A percentile compares a stretch with the other conserved stretches of the same genome.
Conservation (phyloP, 30 jellyfish, hydroid and myxozoan genomes). For the Hydra vulgaris region DNA sequence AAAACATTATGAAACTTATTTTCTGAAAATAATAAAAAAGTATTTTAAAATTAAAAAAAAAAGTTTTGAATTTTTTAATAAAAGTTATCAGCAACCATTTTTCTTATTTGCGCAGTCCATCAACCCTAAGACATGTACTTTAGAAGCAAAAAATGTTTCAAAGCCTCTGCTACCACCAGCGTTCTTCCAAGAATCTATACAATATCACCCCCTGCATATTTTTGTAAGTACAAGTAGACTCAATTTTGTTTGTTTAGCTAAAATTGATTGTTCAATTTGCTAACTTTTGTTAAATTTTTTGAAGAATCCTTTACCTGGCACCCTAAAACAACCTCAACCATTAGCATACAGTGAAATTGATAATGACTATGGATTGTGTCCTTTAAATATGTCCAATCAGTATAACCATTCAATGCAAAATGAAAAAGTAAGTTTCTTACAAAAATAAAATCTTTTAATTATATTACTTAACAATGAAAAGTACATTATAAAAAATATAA, state of each 20-base stretch:
- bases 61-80: too few relatives aligned
- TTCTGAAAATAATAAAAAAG: too few relatives aligned
- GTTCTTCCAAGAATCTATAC: slow-evolving; percentile 23
- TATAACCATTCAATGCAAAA: slow-evolving; percentile 26
- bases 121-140: neutral
- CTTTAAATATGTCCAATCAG: slow-evolving; percentile 33
- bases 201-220: slow-evolving; percentile 55
- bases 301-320: slow-evolving; percentile 76
- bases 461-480: too few relatives aligned
- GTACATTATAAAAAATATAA: too few relatives aligned
- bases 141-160: neutral
- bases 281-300: neutral
- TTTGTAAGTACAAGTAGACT: slow-evolving; percentile 33
- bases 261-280: too few relatives aligned
- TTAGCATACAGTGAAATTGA: slow-evolving; percentile 52
- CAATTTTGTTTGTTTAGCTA: neutral
- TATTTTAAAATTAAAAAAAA: too few relatives aligned
- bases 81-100: too few relatives aligned
- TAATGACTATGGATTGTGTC: slow-evolving; percentile 43
- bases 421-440: slow-evolving; percentile 31
- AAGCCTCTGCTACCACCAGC: slow-evolving; percentile 25
- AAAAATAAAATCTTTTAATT: too few relatives aligned
- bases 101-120: neutral
- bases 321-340: slow-evolving; percentile 39
- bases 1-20: too few relatives aligned